Base-by-base conservation (phyloP, 2,113 vertebrate genomes). In the Chitala chitala region DNA sequence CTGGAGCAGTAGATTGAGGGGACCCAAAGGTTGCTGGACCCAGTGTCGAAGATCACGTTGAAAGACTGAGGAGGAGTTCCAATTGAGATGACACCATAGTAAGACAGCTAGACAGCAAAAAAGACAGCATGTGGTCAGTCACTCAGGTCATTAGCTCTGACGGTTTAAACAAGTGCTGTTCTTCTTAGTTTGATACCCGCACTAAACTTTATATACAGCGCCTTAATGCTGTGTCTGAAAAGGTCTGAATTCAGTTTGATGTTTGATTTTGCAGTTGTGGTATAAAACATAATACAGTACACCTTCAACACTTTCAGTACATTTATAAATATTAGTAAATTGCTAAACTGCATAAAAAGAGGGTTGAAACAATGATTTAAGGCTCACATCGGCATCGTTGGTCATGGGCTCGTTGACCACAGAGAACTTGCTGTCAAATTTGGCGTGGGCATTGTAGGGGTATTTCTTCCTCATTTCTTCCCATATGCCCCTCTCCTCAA, bases 61-160 rank as follows among this genome's bases (percentile, higher is more conserved):
- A 86, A 88, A 59, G 83, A 82, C 70, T 86, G 85, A 50, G 83
- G 82, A 55, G 84, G 85, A 31, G 82, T 81, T 65, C 83, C 87
- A 33, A 82, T 87, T 77, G 79, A 84, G 76, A 86, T 84, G 64
- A 83, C 33, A 38, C 87, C 85, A 50, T 78, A 83, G 71, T 87
- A 87, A 15, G 82, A 17, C 75, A 86, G 1, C 83, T 87, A 76
- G 26, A 74, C 38, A 63, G 12, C 26, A 69, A 54, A 20, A 71
- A 44, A 58, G 54, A 29, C 40, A 50, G 26, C n/a, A 4, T n/a
- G n/a, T n/a, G n/a, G n/a, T n/a, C n/a, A n/a, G n/a, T n/a, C n/a
- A n/a, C n/a, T n/a, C n/a, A n/a, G n/a, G n/a, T n/a, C n/a, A n/a
- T n/a, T n/a, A n/a, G n/a, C n/a, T n/a, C n/a, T n/a, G n/a, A n/a